Evolutionary conservation across 2,113 vertebrate species (phyloP).

Genomic region (Mastomys natalensis): DNA sequence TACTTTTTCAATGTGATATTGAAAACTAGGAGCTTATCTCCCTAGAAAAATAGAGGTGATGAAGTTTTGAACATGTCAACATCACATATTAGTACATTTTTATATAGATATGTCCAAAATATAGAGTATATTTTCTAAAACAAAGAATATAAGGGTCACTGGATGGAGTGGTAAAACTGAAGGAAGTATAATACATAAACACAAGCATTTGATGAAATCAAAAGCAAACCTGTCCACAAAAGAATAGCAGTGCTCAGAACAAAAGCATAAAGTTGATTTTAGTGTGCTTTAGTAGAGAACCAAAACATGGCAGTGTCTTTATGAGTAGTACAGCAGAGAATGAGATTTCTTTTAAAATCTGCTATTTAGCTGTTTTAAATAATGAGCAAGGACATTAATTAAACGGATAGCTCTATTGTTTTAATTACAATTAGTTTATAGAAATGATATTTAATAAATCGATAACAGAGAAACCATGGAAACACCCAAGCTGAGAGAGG

Average conservation of each 20-base stretch:
- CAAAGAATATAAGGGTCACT: background rate
- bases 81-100: background rate
- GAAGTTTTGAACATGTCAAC: background rate
- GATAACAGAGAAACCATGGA: background rate
- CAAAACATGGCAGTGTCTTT: background rate
- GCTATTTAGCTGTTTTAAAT: background rate
- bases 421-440: background rate
- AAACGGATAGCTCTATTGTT: background rate
- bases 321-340: background rate
- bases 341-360: background rate
- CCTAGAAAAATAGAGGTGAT: background rate
- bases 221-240: background rate
- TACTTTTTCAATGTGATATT: background rate
- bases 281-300: background rate
- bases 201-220: background rate
- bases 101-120: background rate
- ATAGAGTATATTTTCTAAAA: background rate
- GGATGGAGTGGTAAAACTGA: background rate
- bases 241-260: background rate
- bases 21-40: background rate
- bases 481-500: background rate
- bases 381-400: background rate
- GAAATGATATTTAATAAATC: background rate
- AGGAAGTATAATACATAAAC: background rate
- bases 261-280: background rate